Evolutionary conservation across 2,888 invertebrate genomes (phyloP).

Genomic region (Phortica okadai): DNA sequence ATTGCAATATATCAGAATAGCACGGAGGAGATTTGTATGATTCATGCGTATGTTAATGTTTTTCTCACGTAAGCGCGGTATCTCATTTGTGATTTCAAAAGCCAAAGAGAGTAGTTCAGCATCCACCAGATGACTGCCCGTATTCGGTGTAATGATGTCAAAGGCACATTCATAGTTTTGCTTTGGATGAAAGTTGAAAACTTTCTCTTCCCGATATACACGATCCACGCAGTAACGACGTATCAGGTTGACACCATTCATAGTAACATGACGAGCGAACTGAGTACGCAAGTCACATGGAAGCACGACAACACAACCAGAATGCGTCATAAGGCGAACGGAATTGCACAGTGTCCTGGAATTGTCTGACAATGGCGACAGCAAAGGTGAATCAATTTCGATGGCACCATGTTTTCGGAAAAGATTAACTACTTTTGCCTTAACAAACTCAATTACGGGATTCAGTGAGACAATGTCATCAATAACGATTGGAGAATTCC

Average conservation of each 20-base stretch:
- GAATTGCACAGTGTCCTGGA: constrained; percentile 70
- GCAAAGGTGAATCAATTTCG: constrained; percentile 86
- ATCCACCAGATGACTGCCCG: constrained; percentile 87
- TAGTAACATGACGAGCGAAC: constrained; percentile 89
- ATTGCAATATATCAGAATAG: constrained; percentile 87
- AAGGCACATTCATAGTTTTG: constrained; percentile 95
- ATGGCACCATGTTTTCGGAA: constrained; percentile 89
- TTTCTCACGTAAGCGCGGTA: constrained; percentile 81
- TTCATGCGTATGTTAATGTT: constrained; percentile 86
- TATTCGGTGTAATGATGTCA: constrained; percentile 90
- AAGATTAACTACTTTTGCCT: constrained; percentile 78
- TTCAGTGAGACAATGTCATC: constrained; percentile 76
- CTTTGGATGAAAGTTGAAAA: constrained; percentile 89
- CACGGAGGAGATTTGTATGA: constrained; percentile 86
- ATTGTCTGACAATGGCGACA: constrained; percentile 84
- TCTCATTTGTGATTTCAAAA: constrained; percentile 84
- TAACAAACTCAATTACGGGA: constrained; percentile 75
- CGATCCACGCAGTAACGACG: constrained; percentile 91
- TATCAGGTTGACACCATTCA: constrained; percentile 85
- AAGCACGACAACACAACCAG: constrained; percentile 89
- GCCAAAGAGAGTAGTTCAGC: constrained; percentile 90
- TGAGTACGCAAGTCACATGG: constrained; percentile 90
- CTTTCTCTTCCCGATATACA: constrained; percentile 89
- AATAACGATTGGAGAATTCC: constrained; percentile 68
- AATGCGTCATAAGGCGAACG: constrained; percentile 90